Evolutionary conservation across 2,113 vertebrate genomes (phyloP).

Genomic region (Siniperca chuatsi): DNA sequence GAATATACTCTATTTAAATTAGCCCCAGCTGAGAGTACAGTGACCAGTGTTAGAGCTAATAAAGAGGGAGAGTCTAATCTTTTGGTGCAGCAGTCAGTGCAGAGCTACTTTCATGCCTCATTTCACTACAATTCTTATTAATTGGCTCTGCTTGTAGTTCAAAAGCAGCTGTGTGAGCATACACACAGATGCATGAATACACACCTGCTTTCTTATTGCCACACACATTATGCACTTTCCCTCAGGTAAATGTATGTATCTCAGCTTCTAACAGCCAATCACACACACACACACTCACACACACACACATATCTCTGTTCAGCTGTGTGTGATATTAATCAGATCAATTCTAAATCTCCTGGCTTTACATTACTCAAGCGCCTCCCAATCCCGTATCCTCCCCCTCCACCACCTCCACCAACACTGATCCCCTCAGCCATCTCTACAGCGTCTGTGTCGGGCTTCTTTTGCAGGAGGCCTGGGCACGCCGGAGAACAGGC

Average conservation of each 20-base stretch:
- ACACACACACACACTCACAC: neutral
- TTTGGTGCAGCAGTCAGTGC: conserved; percentile 32
- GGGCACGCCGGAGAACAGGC: conserved; percentile 73
- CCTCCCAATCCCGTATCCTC: conserved; percentile 25
- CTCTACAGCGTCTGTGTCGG: conserved; percentile 55
- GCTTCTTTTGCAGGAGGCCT: conserved; percentile 69
- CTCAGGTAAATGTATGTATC: conserved; percentile 39
- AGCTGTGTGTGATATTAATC: conserved; percentile 71
- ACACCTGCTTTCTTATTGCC: conserved; percentile 28
- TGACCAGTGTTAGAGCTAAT: conserved; percentile 10
- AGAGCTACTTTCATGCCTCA: conserved; percentile 68
- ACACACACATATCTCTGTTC: conserved; percentile 35
- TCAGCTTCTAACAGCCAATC: conserved; percentile 23
- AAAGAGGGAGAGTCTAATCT: conserved; percentile 31
- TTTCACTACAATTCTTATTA: conserved; percentile 72
- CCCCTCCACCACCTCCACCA: conserved; percentile 7
- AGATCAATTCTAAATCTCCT: conserved; percentile 71
- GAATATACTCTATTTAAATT: neutral
- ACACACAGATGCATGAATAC: conserved; percentile 34
- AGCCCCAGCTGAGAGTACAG: neutral
- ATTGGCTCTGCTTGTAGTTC: conserved; percentile 61
- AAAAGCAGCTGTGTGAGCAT: conserved; percentile 29
- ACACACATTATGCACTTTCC: conserved; percentile 42
- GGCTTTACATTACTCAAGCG: conserved; percentile 59
- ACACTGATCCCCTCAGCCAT: conserved; percentile 57